phyloP scores from a whole-genome alignment of 1,140 invertebrate genomes.

The Lucilia cuprina region DNA sequence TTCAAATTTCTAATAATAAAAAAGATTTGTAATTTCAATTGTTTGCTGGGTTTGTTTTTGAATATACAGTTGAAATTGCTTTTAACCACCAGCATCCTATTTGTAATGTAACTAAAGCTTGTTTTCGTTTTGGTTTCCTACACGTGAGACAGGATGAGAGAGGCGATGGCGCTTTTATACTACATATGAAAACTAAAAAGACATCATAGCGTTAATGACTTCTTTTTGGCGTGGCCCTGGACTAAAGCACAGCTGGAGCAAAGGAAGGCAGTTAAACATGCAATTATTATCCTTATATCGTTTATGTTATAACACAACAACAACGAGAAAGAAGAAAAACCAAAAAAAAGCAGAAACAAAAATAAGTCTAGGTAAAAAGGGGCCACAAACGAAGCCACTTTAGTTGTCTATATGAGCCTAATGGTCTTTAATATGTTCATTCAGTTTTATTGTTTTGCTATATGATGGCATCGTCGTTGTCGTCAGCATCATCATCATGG shows the following conservation, averaged over 20 bases:
- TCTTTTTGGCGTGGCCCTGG: background rate
- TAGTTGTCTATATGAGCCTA: conserved; percentile 35
- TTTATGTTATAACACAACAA: background rate
- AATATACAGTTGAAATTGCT: background rate
- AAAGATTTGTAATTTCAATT: too few species aligned
- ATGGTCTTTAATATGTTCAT: conserved; percentile 33
- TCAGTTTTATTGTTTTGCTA: conserved; percentile 30
- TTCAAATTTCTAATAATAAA: too few species aligned
- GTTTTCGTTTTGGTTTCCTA: background rate
- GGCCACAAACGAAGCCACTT: conserved; percentile 17
- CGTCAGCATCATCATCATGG: background rate
- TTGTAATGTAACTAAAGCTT: background rate
- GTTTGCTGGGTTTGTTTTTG: background rate
- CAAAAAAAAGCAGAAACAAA: background rate
- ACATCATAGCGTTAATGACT: conserved; percentile 33
- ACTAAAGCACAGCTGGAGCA: background rate
- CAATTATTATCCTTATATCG: conserved; percentile 19
- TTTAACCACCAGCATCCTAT: conserved; percentile 26
- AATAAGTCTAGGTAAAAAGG: background rate
- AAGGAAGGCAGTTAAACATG: conserved; percentile 27
- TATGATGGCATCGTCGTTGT: background rate
- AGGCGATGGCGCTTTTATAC: background rate
- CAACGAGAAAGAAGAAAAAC: background rate
- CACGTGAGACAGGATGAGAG: background rate
- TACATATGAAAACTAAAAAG: conserved; percentile 3